These are phyloP conservation scores for Xiphorhynchus erythropygius DNA, from an alignment of 2,797 vertebrate genomes.

Conservation along the genomic window DNA sequence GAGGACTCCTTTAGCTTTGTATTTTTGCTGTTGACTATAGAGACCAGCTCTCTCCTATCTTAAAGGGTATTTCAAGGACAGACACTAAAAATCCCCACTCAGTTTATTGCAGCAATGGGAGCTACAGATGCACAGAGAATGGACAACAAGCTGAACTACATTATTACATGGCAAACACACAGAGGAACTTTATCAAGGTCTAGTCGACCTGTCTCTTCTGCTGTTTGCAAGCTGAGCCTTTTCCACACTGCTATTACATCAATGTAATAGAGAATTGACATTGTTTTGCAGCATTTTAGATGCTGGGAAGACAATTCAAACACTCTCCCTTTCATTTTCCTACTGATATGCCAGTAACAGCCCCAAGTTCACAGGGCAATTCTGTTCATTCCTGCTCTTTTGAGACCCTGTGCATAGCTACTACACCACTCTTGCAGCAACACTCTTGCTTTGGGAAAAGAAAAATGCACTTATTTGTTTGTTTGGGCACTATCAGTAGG, in stretches of 20 bases:
- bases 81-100: accelerated
- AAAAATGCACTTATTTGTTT: conserved; percentile 1
- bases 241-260: neutral
- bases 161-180: neutral
- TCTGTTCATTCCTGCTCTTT: neutral
- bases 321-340: conserved; percentile 29
- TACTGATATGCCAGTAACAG: neutral
- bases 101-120: neutral
- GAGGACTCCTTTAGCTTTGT: neutral
- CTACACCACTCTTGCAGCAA: neutral
- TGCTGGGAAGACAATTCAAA: conserved; percentile 16
- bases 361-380: neutral
- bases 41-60: neutral
- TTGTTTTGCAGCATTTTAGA: conserved; percentile 19
- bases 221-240: neutral
- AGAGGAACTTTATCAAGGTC: neutral
- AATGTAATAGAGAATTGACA: neutral
- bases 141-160: neutral
- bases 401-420: neutral
- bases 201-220: neutral
- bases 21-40: neutral
- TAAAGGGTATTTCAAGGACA: neutral
- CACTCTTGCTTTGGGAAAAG: neutral
- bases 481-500: neutral
- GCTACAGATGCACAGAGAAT: neutral